Evolutionary conservation across 2,113 vertebrate genomes (phyloP), one percentile per base, ranked within the genome.

Genomic region (Ariopsis seemanni): DNA sequence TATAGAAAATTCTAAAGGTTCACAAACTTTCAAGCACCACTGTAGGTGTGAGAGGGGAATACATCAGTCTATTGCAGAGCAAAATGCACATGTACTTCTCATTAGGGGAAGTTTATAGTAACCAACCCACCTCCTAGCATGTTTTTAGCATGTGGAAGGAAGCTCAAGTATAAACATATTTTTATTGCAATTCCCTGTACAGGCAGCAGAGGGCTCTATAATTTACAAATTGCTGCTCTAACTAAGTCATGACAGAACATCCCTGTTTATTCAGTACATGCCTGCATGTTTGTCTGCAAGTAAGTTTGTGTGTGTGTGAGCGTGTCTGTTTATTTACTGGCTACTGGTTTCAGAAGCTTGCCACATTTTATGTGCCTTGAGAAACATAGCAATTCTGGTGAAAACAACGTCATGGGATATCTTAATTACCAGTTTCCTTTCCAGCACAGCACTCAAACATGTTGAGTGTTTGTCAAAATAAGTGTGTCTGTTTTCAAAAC

Each of bases 361-460:
- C 78, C 60, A 85, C 52, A 88, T 91, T 90, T 94, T 90, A 91
- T 91, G 89, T 92, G 88, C 60, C 77, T 65, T 85, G 88, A 90
- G 86, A 17, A 90, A 89, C 20, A 57, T 87, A 89, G 90, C 87
- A 77, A 91, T 92, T 92, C 90, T 91, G 88, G 92, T 88, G 91
- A 88, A 91, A 92, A 90, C 82, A 92, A 81, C 57, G 48, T 62
- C 78, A 58, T 48, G 42, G 74, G 34, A 82, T 65, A 63, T 77
- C 48, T 62, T 91, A 82, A 91, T 91, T 90, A 89, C 87, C 85
- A 84, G 88, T 88, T 88, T 88, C 89, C 89, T 63, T 83, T 81
- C 85, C 90, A 90, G 87, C 72, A 55, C 60, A 72, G 52, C 62
- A 25, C 57, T 71, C 72, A 88, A 75, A 82, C 81, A 84, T 57